These are phyloP conservation scores for Triops longicaudatus DNA, from an alignment of 1,140 invertebrate genomes.

Conservation along the genomic window DNA sequence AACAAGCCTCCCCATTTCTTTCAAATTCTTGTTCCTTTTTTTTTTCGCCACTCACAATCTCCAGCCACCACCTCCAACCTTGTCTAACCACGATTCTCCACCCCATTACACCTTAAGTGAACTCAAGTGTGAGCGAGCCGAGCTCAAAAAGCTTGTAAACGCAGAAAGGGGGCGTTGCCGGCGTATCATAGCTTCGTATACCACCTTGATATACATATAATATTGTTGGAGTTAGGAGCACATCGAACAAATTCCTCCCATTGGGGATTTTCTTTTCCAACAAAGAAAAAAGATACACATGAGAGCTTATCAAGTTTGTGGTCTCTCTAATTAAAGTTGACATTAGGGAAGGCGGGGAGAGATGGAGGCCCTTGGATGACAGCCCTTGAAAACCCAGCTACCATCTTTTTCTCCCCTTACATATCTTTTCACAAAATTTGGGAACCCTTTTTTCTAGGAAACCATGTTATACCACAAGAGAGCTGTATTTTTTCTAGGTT, in stretches of 20 bases:
- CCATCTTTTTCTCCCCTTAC: neutral
- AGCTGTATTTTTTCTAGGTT: no score
- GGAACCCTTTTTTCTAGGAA: no score
- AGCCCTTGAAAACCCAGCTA: neutral
- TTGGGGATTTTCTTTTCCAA: no score
- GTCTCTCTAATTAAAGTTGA: slow-evolving; percentile 12
- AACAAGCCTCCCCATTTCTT: neutral
- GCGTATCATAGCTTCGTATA: neutral
- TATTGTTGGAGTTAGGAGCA: no score
- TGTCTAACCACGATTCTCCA: neutral
- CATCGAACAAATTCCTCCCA: no score
- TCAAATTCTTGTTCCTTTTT: neutral
- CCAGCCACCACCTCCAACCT: neutral
- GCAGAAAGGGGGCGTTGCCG: neutral
- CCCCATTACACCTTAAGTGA: neutral
- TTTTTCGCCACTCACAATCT: neutral
- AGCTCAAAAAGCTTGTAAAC: neutral
- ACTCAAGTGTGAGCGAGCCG: neutral
- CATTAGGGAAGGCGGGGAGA: neutral
- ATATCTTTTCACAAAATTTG: no score
- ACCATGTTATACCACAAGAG: no score
- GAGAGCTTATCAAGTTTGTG: slow-evolving; percentile 6
- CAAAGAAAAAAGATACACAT: neutral
- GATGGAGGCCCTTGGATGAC: neutral
- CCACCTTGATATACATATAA: neutral